Evolutionary conservation across 1,140 invertebrate species (phyloP).

Genomic region (Meteorus sp.): DNA sequence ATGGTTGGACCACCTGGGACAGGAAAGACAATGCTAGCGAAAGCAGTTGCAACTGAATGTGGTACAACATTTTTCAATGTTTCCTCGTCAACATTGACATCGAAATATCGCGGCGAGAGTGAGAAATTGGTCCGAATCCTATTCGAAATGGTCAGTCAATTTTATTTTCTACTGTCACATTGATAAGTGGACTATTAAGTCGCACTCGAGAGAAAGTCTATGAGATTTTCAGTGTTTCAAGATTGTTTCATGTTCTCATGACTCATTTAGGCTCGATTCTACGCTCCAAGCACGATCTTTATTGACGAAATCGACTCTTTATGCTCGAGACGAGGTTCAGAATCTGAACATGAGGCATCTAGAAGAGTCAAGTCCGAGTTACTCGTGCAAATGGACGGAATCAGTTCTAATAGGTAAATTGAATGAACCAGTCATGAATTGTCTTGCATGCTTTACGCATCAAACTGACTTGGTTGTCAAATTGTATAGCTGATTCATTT

Average conservation of each 20-base stretch:
- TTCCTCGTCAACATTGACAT: slow-evolving; percentile 94
- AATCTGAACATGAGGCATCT: slow-evolving; percentile 98
- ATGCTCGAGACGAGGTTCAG: slow-evolving; percentile 92
- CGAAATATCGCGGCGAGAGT: slow-evolving; percentile 97
- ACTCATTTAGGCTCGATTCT: slow-evolving; percentile 84
- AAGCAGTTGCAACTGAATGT: slow-evolving; percentile 99
- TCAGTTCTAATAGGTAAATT: slow-evolving; percentile 70
- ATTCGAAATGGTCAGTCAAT: slow-evolving; percentile 90
- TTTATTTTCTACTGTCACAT: slow-evolving; percentile 10
- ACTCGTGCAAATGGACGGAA: slow-evolving; percentile 99
- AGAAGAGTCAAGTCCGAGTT: slow-evolving; percentile 97
- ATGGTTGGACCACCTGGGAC: slow-evolving; percentile 98
- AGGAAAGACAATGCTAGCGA: slow-evolving; percentile 98
- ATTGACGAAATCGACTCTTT: slow-evolving; percentile 99
- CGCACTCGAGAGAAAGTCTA: no score
- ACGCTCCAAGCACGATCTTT: slow-evolving; percentile 99
- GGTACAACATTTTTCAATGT: slow-evolving; percentile 99
- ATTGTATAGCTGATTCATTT: no score
- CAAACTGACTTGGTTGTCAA: not conserved
- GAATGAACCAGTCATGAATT: not conserved
- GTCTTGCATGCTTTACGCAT: not conserved
- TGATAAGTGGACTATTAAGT: slow-evolving; percentile 1
- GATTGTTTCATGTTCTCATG: slow-evolving; percentile 27
- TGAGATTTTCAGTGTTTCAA: no score
- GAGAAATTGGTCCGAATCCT: slow-evolving; percentile 97